Evolutionary conservation across 2,113 vertebrate genomes (phyloP), one percentile per base, ranked within the genome.

Genomic region (Scytalopus superciliaris): DNA sequence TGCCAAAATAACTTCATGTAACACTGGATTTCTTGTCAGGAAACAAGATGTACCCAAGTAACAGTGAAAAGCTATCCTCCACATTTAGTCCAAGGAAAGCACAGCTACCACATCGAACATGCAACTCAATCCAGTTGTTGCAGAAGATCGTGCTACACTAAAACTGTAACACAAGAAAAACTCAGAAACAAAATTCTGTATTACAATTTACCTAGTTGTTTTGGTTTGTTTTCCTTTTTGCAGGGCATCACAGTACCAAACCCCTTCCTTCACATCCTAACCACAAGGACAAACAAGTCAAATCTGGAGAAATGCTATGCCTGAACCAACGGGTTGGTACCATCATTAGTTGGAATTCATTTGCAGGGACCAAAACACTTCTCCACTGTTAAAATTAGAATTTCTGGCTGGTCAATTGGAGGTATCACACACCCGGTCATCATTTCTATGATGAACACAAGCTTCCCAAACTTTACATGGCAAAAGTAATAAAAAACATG

Each of bases 1-100:
- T 78, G 94, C 86, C 80, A 96, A 90, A 93, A 87, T 64, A 93
- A 91, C 40, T 84, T 73, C 78, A 68, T 42, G 5, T 47, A 93
- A 93, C 39, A 74, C 55, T 78, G 42, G 39, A 44, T 67, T 92
- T 86, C 91, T 89, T 72, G 42, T 93, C 45, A 72, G 83, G 68
- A 93, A 97, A 92, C 59, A 63, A 86, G 64, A 74, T 13, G 47
- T 27, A 53, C 73, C 30, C 50, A 67, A 78, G 28, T 5, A 57
- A 53, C 55, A 81, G 39, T 4, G 8, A 63, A 84, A 95, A 52
- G 19, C 75, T 47, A 64, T 70, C 50, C 33, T 86, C n/a, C 45
- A 14, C 69, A 28, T 35, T 79, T 49, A 49, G 42, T 57, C 24
- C 74, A 39, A 49, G 47, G 5, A 8, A 69, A 66, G 31, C 6